Base-by-base conservation (phyloP, 2,797 vertebrate species). In the Neostethus bicornis region DNA sequence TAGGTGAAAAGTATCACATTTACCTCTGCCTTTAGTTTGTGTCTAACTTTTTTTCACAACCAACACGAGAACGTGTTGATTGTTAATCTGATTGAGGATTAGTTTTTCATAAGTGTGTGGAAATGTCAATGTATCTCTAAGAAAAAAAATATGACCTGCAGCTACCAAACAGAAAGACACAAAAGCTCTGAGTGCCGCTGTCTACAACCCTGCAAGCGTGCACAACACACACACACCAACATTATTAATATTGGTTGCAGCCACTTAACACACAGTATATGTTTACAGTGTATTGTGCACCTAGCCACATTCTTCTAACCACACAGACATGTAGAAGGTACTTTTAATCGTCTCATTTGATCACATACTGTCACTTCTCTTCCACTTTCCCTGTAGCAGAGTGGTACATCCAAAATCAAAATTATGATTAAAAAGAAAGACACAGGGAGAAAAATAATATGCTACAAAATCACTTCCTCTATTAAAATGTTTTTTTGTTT, bases 1-100 rank as follows among this genome's bases (percentile, higher is more conserved):
- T 69, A 86, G 80, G 75, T 76, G 49, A 79, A 87, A 85, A 78
- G 61, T 75, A 70, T 64, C 67, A 61, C 62, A 43, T 87, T 86
- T 83, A 73, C 66, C 75, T 79, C 75, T 60, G 48, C 79, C 68
- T 73, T 53, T 66, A 65, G 55, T 81, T 79, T 14, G 55, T 50
- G 67, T 62, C 57, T 61, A 85, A 83, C 73, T 73, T 80, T 77
- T 59, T 61, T 70, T 64, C n/a, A 21, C 35, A 55, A 51, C 55
- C 47, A 31, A 60, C 48, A 49, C 49, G 45, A 41, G 19, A 28
- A 57, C 17, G 46, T 9, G 28, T 17, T 61, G 63, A 75, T 82
- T 48, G 25, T 85, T 68, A 57, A 60, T 23, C 51, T 63, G 16
- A 4, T 24, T 24, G 64, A 50, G 48, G 56, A 76, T 70, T 32